A percentile compares a stretch with the other conserved stretches of the same genome.
phyloP scores from a whole-genome alignment of 2,888 invertebrate species.

The Poecilus cupreus region DNA sequence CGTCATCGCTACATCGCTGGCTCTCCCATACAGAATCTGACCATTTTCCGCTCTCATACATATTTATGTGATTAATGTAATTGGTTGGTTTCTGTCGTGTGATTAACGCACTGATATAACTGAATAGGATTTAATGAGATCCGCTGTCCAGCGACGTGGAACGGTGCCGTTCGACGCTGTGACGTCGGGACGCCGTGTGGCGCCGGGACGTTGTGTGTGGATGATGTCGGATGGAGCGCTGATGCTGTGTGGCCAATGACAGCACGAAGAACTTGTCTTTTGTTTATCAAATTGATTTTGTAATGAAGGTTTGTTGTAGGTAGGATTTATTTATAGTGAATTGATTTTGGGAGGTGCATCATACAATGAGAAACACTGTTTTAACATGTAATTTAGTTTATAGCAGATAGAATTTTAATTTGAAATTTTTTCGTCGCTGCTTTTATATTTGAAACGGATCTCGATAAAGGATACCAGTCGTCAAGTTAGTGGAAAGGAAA shows the following conservation, averaged over 20 bases:
- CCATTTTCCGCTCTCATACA: slow-evolving; percentile 44
- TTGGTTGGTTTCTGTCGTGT: slow-evolving; percentile 56
- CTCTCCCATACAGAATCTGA: background rate
- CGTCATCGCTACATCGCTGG: no score
- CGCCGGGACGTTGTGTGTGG: background rate
- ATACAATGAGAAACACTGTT: no score
- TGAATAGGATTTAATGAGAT: slow-evolving; percentile 58
- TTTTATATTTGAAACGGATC: no score
- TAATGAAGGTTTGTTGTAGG: background rate
- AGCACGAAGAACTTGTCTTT: no score
- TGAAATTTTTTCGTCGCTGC: no score
- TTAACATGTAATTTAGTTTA: no score
- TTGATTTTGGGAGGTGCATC: no score
- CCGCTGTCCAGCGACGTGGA: slow-evolving; percentile 5
- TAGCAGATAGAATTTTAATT: no score
- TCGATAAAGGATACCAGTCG: no score
- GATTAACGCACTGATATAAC: slow-evolving; percentile 55
- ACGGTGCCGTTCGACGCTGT: background rate
- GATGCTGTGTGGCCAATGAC: no score
- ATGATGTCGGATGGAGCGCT: background rate
- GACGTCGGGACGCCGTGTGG: background rate
- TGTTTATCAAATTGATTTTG: background rate
- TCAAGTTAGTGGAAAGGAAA: no score
- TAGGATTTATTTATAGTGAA: background rate
- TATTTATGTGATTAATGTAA: slow-evolving; percentile 59